Evolutionary conservation across 2,113 vertebrate genomes (phyloP).

Genomic region (Esox niger): DNA sequence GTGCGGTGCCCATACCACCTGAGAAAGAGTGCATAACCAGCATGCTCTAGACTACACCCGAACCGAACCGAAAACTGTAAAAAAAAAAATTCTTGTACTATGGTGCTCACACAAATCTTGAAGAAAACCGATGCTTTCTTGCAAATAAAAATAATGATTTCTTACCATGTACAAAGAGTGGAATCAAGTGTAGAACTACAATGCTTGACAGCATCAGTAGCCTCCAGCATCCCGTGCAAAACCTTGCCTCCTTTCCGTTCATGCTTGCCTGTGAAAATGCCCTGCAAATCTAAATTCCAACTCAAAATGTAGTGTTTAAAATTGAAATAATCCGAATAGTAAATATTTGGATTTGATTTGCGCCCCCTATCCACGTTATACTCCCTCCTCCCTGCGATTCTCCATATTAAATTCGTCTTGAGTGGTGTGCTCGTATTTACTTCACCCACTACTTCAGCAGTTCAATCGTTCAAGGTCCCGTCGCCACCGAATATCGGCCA

Average conservation of each 20-base stretch:
- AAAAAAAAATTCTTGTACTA: too few species aligned
- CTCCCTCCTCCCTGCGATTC: conserved; percentile 49
- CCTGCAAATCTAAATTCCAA: conserved; percentile 13
- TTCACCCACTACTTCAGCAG: conserved; percentile 30
- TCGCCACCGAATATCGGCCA: conserved; percentile 34
- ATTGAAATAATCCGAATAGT: conserved; percentile 42
- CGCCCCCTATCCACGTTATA: conserved; percentile 46
- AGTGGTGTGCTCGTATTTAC: conserved; percentile 27
- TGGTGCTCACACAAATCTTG: not conserved
- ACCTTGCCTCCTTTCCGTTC: conserved; percentile 54
- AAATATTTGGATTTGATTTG: conserved; percentile 5
- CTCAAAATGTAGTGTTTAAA: conserved; percentile 16
- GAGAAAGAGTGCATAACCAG: not conserved
- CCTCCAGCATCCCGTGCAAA: conserved; percentile 65
- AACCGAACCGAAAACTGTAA: too few species aligned
- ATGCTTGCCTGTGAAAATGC: conserved; percentile 49
- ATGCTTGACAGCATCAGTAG: conserved; percentile 61
- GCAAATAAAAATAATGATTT: not conserved
- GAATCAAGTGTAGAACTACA: conserved; percentile 63
- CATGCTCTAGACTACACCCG: conserved; percentile 57
- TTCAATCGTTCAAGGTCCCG: conserved; percentile 54
- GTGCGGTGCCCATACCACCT: not conserved
- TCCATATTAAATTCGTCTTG: conserved; percentile 60
- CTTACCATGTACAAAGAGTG: conserved; percentile 72
- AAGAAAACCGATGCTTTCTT: not conserved